phyloP scores from a whole-genome alignment of 1,140 invertebrate species.

The Drosophila erecta region DNA sequence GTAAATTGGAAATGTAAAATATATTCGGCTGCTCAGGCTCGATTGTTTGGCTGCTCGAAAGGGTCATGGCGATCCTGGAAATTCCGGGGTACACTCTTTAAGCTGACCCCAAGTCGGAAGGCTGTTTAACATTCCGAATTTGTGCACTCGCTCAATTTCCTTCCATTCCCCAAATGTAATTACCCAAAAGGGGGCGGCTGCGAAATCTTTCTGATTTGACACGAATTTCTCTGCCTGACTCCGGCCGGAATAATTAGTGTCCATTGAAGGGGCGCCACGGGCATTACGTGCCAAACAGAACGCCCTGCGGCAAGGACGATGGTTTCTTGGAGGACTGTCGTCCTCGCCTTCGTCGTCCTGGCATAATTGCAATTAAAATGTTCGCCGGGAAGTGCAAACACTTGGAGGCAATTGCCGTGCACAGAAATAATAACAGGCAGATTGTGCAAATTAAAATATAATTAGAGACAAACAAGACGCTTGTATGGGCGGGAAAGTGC shows the following conservation, averaged over 20 bases:
- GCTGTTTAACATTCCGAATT: slow-evolving; percentile 80
- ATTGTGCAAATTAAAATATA: slow-evolving; percentile 82
- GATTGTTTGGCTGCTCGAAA: slow-evolving; percentile 23
- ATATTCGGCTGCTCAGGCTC: slow-evolving; percentile 35
- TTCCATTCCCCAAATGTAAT: slow-evolving; percentile 78
- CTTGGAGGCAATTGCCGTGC: slow-evolving; percentile 57
- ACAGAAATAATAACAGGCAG: slow-evolving; percentile 47
- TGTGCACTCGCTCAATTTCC: slow-evolving; percentile 84
- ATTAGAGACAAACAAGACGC: slow-evolving; percentile 78
- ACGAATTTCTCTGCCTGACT: slow-evolving; percentile 55
- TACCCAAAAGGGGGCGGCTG: slow-evolving; percentile 49
- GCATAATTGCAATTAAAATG: slow-evolving; percentile 83
- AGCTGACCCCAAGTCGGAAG: slow-evolving; percentile 20
- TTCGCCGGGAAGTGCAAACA: slow-evolving; percentile 74
- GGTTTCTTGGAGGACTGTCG: slow-evolving; percentile 21
- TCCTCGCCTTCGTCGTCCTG: slow-evolving; percentile 21
- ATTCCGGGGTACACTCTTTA: slow-evolving; percentile 25
- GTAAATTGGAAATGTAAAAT: slow-evolving; percentile 32
- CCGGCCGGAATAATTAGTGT: slow-evolving; percentile 79
- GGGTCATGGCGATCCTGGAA: not conserved
- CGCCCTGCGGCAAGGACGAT: slow-evolving; percentile 76
- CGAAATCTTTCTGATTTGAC: slow-evolving; percentile 60
- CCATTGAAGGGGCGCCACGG: slow-evolving; percentile 46
- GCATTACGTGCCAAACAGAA: slow-evolving; percentile 65
- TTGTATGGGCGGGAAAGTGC: not conserved